Percentiles rank a stretch among this genome's conserved stretches.
Conservation (phyloP, 2,888 invertebrate species). For the Exephanes ischioxanthus region DNA sequence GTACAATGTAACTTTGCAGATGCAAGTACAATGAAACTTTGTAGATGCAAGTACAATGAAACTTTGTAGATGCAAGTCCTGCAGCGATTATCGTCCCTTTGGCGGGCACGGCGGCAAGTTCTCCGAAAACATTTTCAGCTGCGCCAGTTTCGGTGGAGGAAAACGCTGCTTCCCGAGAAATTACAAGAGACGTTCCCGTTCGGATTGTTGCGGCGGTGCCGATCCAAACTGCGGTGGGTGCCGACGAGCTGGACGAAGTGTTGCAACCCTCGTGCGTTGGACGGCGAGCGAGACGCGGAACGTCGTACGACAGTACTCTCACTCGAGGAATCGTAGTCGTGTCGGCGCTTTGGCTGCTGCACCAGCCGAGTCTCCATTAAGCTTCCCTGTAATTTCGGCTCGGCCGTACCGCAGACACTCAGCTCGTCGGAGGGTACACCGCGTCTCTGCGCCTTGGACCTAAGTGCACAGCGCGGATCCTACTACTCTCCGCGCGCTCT, state of each 20-base stretch:
- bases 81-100: slow-evolving; percentile 62
- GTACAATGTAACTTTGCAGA: too few species aligned
- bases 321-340: not conserved
- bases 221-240: slow-evolving; percentile 66
- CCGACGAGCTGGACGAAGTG: slow-evolving; percentile 28
- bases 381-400: slow-evolving; percentile 75
- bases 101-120: slow-evolving; percentile 73
- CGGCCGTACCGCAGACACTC: slow-evolving; percentile 74
- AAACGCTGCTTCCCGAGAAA: slow-evolving; percentile 74
- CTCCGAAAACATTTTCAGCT: slow-evolving; percentile 74
- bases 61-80: slow-evolving; percentile 45
- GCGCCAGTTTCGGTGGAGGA: slow-evolving; percentile 69
- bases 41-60: too few species aligned
- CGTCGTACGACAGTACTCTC: not conserved
- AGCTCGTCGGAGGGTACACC: slow-evolving; percentile 64
- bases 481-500: slow-evolving; percentile 66
- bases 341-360: slow-evolving; percentile 35
- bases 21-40: too few species aligned
- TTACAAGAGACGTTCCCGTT: slow-evolving; percentile 69
- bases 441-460: slow-evolving; percentile 21
- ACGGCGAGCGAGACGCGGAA: slow-evolving; percentile 1
- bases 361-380: slow-evolving; percentile 74
- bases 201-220: slow-evolving; percentile 71
- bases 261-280: not conserved
- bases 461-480: slow-evolving; percentile 68